Conservation (phyloP, 2,888 invertebrate species). For the Chesias legatella region DNA sequence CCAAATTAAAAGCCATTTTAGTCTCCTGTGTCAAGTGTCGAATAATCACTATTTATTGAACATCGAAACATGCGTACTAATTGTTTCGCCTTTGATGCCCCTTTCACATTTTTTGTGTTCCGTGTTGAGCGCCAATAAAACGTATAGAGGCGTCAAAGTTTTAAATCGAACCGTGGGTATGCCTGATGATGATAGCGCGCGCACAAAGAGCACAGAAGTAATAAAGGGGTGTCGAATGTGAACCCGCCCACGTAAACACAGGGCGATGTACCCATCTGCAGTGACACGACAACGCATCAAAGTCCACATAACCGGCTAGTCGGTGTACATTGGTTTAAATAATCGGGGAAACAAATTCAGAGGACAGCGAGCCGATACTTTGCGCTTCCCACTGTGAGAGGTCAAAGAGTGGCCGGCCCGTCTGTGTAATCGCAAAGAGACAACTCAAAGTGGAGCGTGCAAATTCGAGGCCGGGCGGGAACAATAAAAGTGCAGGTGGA, state of each 20-base stretch:
- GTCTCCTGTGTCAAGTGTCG: not conserved
- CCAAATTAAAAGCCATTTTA: conserved; percentile 4
- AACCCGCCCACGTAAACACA: conserved; percentile 20
- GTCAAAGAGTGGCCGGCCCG: conserved; percentile 42
- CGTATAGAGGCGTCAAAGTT: conserved; percentile 52
- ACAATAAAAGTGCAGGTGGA: conserved; percentile 80
- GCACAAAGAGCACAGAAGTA: conserved; percentile 70
- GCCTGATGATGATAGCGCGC: conserved; percentile 60
- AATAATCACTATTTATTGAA: conserved; percentile 13
- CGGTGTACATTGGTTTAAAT: not conserved
- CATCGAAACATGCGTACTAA: conserved; percentile 9
- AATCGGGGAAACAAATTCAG: not conserved
- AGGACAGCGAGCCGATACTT: conserved; percentile 24
- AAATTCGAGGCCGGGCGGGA: conserved; percentile 68
- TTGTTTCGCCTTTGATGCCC: conserved; percentile 10
- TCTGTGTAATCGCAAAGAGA: conserved; percentile 69
- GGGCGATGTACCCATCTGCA: conserved; percentile 16
- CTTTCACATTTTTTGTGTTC: conserved; percentile 32
- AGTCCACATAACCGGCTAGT: conserved; percentile 14
- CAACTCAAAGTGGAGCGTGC: conserved; percentile 74
- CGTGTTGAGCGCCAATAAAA: conserved; percentile 56
- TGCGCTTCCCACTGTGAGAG: conserved; percentile 46
- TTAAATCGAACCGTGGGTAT: conserved; percentile 69
- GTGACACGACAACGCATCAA: conserved; percentile 14
- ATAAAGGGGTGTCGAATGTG: conserved; percentile 70